Evolutionary conservation across 2,888 invertebrate genomes (phyloP), one percentile per base, ranked within the genome.

Genomic region (Sinodicranocentrus sp.): DNA sequence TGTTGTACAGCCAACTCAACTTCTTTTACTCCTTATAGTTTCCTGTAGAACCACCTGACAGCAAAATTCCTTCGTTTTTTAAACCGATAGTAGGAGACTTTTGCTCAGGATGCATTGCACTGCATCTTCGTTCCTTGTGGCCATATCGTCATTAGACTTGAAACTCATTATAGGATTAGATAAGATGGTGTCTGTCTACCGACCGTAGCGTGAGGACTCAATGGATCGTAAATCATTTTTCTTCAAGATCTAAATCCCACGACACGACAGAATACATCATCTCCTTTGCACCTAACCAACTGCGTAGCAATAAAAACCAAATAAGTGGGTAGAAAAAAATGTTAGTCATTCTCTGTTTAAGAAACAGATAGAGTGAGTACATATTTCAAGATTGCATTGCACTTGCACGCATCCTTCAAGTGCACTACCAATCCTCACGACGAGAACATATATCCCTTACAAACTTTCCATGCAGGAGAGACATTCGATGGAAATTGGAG

Each of bases 221-320:
- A 77, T 83, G 72, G 72, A 72, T 83, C 83, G 77, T 83, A 83
- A 83, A 83, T 83, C 83, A 83, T 83, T 83, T 82, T 82, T 70
- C 39, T 39, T 68, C 70, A 76, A 76, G 70, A 61, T 82, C 57
- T 82, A 70, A 82, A 76, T 82, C 82, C 82, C 76, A 76, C 70
- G 70, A 82, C 70, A 82, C 76, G 78, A 78, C 70, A 61, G 61
- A 78, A 44, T 63, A 70, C 33, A 65, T 71, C 71, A 78, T 78
- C 78, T 71, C 26, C 33, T 70, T 70, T 33, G n/a, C 28, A 65
- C 65, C 54, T 21, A 39, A 39, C 67, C 77, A 68, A 43, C 33
- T 19, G 15, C 26, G 25, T 2, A 13, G 33, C 57, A 54, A 21
- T 57, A 26, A 15, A 67, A 73, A 48, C 65, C 33, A 82, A 70